A percentile compares a stretch with the other conserved stretches of the same genome.
These are phyloP conservation scores for Drosophila peninsularis DNA, from an alignment of 2,888 invertebrate genomes.

Conservation along the genomic window DNA sequence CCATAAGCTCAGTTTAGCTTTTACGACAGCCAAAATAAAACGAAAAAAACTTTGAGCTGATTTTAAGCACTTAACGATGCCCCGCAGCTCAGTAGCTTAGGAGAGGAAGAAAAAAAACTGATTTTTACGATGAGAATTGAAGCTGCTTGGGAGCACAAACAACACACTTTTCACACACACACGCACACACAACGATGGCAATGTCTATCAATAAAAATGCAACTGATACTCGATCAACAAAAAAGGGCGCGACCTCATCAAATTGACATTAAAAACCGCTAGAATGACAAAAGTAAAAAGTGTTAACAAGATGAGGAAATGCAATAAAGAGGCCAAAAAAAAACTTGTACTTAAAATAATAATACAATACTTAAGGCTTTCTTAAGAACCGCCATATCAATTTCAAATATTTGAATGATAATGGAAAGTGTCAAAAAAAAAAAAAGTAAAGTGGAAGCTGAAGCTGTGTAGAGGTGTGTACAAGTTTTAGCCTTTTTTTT, in stretches of 20 bases:
- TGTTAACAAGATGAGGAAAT: constrained; percentile 59
- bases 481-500: constrained; percentile 14
- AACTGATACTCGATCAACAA: constrained; percentile 38
- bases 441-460: constrained; percentile 26
- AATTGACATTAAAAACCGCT: constrained; percentile 66
- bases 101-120: neutral
- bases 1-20: constrained; percentile 22
- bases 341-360: constrained; percentile 43
- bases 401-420: constrained; percentile 52
- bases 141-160: constrained; percentile 58
- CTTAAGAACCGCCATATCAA: constrained; percentile 40
- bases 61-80: constrained; percentile 35
- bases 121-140: constrained; percentile 49
- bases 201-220: constrained; percentile 49
- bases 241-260: constrained; percentile 63
- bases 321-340: constrained; percentile 36
- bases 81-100: constrained; percentile 39
- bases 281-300: constrained; percentile 42
- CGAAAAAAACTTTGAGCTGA: constrained; percentile 1
- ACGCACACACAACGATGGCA: constrained; percentile 8
- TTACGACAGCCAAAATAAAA: constrained; percentile 19
- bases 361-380: constrained; percentile 42
- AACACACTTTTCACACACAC: constrained; percentile 54
- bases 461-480: constrained; percentile 1
- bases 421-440: constrained; percentile 70